Base-by-base conservation (phyloP, 2,888 invertebrate species). In the Mycalesis mineus region DNA sequence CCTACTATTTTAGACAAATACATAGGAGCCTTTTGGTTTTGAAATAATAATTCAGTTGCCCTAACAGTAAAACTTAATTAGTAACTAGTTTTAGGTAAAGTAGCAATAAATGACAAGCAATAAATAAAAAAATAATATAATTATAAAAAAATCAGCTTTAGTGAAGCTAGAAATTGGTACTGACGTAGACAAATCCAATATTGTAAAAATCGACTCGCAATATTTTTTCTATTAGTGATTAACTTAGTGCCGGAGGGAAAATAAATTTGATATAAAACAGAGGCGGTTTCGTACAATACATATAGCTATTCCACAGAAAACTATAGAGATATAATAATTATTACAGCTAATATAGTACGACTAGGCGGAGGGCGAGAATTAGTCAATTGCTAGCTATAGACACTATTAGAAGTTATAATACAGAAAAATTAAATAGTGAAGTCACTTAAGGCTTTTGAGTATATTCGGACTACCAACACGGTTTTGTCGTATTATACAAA, bases 341-440 rank as follows among this genome's bases (percentile, higher is more conserved):
- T 36, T 53, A 53, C 84, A 82, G 84, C 86, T 80, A 71, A 72
- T 69, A 80, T 87, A 87, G 86, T 80, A 79, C 74, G 80, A 80
- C 77, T 88, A 87, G 88, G 80, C 84, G 77, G 78, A 77, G 73
- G 68, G 79, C 81, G 81, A 77, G 71, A 75, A 77, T 82, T 88
- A 88, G 88, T 89, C 88, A 88, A 89, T 89, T 89, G 88, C 88
- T 89, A 89, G 88, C 86, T 80, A 82, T 88, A 88, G 80, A 79
- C 73, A 74, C 78, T 79, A 83, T 75, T 84, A 82, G 77, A 78
- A 66, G 74, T 77, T 73, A 77, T 77, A 72, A 71, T 68, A 72
- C 82, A 79, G 78, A 74, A 68, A 70, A 74, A 71, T 71, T 77
- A 63, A 71, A 79, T 76, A 79, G 75, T 73, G 68, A 77, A 71